Evolutionary conservation across 1,140 invertebrate genomes (phyloP).

Genomic region (Metopolophium dirhodum): DNA sequence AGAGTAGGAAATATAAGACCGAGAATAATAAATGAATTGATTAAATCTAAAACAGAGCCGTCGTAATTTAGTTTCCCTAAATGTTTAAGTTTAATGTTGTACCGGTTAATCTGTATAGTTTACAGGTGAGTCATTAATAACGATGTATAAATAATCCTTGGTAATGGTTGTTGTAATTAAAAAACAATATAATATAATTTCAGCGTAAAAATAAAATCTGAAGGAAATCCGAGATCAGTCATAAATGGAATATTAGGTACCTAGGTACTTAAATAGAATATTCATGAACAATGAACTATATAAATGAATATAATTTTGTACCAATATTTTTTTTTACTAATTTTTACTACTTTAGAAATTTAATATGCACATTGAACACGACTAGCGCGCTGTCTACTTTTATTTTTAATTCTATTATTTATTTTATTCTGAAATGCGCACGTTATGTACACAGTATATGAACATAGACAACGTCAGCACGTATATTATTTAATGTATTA

Average conservation of each 20-base stretch:
- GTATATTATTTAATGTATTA: not conserved
- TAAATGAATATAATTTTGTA: not conserved
- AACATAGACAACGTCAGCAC: not conserved
- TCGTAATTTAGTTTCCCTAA: not conserved
- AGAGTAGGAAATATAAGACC: not conserved
- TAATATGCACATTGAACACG: not conserved
- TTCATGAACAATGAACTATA: not conserved
- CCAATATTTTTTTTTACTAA: not conserved
- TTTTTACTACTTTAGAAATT: too few relatives aligned
- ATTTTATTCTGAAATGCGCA: not conserved
- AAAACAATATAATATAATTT: not conserved
- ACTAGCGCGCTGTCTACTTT: not conserved
- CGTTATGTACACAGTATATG: not conserved
- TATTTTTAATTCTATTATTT: not conserved
- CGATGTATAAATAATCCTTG: not conserved
- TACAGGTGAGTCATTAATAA: not conserved
- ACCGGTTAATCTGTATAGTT: not conserved
- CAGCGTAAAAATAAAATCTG: not conserved
- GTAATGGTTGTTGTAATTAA: conserved; percentile 2
- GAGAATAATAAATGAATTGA: not conserved
- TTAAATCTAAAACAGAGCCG: not conserved
- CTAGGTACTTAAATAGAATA: not conserved
- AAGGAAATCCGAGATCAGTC: not conserved
- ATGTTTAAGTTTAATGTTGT: not conserved
- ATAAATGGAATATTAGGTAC: not conserved